These are phyloP conservation scores for Bombus sibiricus DNA, from an alignment of 1,140 invertebrate genomes.

Conservation along the genomic window DNA sequence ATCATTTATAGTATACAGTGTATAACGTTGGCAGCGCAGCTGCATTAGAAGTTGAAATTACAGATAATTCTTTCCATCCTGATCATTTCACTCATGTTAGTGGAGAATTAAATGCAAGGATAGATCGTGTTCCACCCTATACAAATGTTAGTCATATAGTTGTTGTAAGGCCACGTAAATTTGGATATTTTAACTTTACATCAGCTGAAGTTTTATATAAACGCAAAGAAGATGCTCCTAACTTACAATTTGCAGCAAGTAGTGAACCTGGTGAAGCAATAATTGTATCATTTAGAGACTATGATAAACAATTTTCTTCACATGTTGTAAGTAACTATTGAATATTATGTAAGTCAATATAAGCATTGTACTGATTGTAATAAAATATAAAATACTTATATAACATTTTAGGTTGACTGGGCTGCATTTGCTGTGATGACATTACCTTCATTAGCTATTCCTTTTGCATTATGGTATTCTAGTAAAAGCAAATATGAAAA, in stretches of 20 bases:
- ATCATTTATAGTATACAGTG: constrained; percentile 87
- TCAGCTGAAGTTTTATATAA: constrained; percentile 96
- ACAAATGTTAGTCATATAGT: constrained; percentile 97
- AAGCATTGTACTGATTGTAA: constrained; percentile 11
- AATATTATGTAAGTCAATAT: constrained; percentile 4
- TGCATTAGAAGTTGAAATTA: constrained; percentile 94
- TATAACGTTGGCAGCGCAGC: constrained; percentile 93
- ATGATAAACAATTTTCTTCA: constrained; percentile 98
- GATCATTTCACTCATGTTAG: constrained; percentile 94
- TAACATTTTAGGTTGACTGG: constrained; percentile 91
- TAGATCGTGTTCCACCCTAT: constrained; percentile 95
- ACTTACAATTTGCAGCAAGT: constrained; percentile 93
- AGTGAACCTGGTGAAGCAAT: constrained; percentile 98
- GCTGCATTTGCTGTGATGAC: constrained; percentile 98
- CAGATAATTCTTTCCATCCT: constrained; percentile 94
- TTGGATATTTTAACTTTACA: constrained; percentile 98
- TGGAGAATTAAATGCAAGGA: constrained; percentile 91
- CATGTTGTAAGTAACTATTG: constrained; percentile 89
- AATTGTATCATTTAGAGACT: constrained; percentile 97
- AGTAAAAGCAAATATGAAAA: constrained; percentile 98
- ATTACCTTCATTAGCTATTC: constrained; percentile 96
- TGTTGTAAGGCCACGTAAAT: constrained; percentile 94
- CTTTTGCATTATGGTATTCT: constrained; percentile 96
- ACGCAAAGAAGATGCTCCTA: constrained; percentile 89
- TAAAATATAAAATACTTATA: constrained; percentile 37